These are phyloP conservation scores for Ahaetulla prasina DNA, from an alignment of 2,113 vertebrate genomes.

Conservation along the genomic window DNA sequence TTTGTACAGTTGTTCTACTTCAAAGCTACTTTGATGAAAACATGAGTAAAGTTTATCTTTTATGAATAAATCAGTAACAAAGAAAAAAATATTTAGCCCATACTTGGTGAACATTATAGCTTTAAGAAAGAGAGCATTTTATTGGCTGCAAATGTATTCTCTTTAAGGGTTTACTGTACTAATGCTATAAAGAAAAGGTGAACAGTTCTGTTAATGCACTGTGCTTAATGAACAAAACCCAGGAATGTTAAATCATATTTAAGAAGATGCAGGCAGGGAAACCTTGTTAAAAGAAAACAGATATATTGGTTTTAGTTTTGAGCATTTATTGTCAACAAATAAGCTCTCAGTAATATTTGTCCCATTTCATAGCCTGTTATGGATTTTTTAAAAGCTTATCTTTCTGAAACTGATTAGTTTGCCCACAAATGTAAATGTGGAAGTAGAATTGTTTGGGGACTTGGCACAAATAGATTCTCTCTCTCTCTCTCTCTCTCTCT, in stretches of 20 bases:
- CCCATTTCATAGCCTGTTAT: not conserved
- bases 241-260: not conserved
- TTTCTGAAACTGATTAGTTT: slow-evolving; percentile 25
- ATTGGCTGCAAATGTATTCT: not conserved
- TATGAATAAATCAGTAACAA: not conserved
- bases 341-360: not conserved
- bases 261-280: not conserved
- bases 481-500: no score
- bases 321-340: not conserved
- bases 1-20: not conserved
- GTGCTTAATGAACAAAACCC: not conserved
- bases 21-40: not conserved
- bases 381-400: slow-evolving; percentile 14
- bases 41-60: not conserved
- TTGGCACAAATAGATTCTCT: not conserved
- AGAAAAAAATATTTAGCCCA: not conserved
- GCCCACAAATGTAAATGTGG: not conserved
- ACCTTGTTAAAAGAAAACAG: slow-evolving; percentile 9
- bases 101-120: not conserved
- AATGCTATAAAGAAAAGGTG: not conserved
- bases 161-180: not conserved
- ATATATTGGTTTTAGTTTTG: not conserved
- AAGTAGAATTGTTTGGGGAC: slow-evolving; percentile 16
- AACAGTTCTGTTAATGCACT: not conserved
- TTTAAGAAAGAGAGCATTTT: not conserved